Conservation (phyloP, 2,797 vertebrate species). For the Tinamus major region DNA sequence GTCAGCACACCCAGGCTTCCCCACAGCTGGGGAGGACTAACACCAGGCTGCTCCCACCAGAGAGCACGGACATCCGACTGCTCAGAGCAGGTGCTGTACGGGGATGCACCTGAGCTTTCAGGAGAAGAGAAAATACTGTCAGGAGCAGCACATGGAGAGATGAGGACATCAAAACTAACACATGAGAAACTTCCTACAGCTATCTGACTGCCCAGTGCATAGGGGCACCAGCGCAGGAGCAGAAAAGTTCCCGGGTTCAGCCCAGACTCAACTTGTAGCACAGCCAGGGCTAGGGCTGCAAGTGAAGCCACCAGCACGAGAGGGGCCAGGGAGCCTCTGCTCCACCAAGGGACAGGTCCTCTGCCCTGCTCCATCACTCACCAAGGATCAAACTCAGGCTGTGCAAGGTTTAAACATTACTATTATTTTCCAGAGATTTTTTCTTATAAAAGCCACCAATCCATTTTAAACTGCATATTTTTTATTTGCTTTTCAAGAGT, state of each 20-base stretch:
- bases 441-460: background rate
- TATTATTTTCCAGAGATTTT: background rate
- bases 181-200: background rate
- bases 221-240: background rate
- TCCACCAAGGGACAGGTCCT: background rate
- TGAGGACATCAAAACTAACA: background rate
- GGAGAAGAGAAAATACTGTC: background rate
- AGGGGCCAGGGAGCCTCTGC: background rate
- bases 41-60: background rate
- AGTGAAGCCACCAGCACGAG: too few species aligned
- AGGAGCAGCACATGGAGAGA: background rate
- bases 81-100: background rate
- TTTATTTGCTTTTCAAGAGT: background rate
- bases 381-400: background rate
- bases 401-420: background rate
- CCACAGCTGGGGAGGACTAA: background rate
- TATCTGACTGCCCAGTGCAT: background rate
- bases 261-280: background rate
- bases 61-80: background rate
- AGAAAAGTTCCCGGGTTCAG: background rate
- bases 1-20: background rate
- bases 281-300: too few species aligned
- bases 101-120: background rate
- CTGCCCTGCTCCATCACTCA: background rate
- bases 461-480: background rate